phyloP scores from a whole-genome alignment of 2,797 vertebrate species.

The Capromys pilorides region DNA sequence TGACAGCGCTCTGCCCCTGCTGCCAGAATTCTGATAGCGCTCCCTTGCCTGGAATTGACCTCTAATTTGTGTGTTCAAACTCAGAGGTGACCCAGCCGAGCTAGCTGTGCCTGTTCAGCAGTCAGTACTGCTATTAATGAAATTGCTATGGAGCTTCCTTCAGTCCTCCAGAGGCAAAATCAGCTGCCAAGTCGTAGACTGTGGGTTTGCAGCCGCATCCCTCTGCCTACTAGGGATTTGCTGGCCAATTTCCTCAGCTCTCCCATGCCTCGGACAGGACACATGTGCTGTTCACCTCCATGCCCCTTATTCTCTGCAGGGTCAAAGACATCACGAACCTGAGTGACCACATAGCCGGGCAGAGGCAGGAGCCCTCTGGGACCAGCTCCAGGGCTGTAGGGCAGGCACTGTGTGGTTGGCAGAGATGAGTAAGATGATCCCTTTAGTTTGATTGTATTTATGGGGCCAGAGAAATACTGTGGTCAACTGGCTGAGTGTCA shows the following conservation, averaged over 20 bases:
- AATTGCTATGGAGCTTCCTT: background rate
- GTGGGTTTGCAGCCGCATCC: too few species aligned
- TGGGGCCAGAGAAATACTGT: background rate
- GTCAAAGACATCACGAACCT: background rate
- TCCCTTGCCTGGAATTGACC: background rate
- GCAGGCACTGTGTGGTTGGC: background rate
- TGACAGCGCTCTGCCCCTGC: background rate
- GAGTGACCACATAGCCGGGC: background rate
- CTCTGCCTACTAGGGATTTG: background rate
- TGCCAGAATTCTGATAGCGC: rapidly evolving
- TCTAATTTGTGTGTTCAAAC: background rate
- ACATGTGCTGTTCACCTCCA: background rate
- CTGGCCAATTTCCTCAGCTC: background rate
- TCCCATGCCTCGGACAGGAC: background rate
- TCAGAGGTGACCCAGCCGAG: background rate
- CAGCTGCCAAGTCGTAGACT: background rate
- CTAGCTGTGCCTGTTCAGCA: background rate
- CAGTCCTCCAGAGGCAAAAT: background rate
- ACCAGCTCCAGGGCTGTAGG: too few species aligned
- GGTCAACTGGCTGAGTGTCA: background rate
- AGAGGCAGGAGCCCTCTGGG: background rate
- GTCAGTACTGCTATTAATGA: background rate
- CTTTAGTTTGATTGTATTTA: background rate
- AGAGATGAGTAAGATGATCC: background rate
- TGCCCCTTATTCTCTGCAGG: background rate